Base-by-base conservation (phyloP, 2,888 invertebrate genomes). In the Agelastica alni region DNA sequence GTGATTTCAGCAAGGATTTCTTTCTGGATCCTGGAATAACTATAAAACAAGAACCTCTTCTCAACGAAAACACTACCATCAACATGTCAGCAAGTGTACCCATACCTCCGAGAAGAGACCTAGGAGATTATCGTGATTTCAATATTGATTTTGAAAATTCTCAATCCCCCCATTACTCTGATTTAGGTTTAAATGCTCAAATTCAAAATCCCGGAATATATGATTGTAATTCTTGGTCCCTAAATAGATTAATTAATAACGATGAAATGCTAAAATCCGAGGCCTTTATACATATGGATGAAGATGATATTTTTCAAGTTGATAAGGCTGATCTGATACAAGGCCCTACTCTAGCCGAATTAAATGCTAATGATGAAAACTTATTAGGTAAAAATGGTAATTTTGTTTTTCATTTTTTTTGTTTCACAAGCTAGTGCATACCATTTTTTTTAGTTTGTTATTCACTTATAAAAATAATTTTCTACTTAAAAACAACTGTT, bases 281-380 rank as follows among this genome's bases (percentile, higher is more conserved):
- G 66, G 79, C 85, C 7, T 86, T 88, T 67, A 87, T 75, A 30
- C 75, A 85, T 75, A 87, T 91, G 85, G 92, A 93, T 69, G 92
- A 93, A 69, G 93, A 93, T 72, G 93, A 92, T 71, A 91, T 92
- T 67, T 91, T 93, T 74, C 87, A 91, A 81, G 90, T 92, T 48
- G 93, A 93, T 75, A 91, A 92, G 77, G 85, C 89, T 30, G 93
- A 93, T 77, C 80, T 91, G 59, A 89, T 93, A 66, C 86, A 91
- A 75, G 76, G 89, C 2, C 89, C 92, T 0, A 92, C 92, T 58
- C 80, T 94, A 49, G 91, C 91, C 0, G 93, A 93, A 73, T 77
- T 94, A 45, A 91, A 91, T 77, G 88, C 89, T 12, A 91, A 91
- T 67, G 91, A 91, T 61, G 92, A 93, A 63, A 88, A 87, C 26